These are phyloP conservation scores for Rhadina sibilatrix DNA, from an alignment of 2,113 vertebrate genomes.

Conservation along the genomic window DNA sequence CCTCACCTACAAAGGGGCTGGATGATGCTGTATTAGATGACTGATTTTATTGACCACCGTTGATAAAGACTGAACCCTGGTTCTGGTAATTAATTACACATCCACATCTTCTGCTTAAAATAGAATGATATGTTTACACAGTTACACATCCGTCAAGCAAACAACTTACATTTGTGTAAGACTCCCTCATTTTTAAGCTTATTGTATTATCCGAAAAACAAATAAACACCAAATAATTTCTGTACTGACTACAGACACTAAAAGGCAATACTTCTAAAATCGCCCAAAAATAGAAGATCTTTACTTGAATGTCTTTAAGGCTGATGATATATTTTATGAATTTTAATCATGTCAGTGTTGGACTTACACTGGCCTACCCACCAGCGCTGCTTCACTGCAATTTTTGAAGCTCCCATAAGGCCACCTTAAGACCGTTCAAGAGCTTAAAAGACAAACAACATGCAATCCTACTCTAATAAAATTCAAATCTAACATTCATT, in stretches of 20 bases:
- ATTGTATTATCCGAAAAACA: not conserved
- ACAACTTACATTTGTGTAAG: not conserved
- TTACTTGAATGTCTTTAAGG: not conserved
- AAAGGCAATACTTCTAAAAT: not conserved
- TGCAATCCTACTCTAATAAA: not conserved
- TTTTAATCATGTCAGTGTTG: not conserved
- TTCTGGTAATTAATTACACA: not conserved
- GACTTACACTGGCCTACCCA: not conserved
- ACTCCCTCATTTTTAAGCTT: not conserved
- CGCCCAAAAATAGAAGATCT: not conserved
- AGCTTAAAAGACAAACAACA: not conserved
- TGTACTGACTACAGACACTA: not conserved
- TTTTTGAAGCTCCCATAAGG: not conserved
- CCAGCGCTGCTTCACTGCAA: not conserved
- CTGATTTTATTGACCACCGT: not conserved
- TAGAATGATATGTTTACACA: not conserved
- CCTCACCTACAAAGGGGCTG: not conserved
- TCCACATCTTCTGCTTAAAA: not conserved
- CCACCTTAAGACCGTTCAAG: not conserved
- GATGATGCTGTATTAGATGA: not conserved
- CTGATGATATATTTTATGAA: not conserved
- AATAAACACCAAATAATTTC: not conserved
- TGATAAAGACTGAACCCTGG: constrained; percentile 24
- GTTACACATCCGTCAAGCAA: not conserved
- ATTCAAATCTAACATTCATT: not conserved